phyloP scores from a whole-genome alignment of 2,113 vertebrate genomes.

The Caloenas nicobarica region DNA sequence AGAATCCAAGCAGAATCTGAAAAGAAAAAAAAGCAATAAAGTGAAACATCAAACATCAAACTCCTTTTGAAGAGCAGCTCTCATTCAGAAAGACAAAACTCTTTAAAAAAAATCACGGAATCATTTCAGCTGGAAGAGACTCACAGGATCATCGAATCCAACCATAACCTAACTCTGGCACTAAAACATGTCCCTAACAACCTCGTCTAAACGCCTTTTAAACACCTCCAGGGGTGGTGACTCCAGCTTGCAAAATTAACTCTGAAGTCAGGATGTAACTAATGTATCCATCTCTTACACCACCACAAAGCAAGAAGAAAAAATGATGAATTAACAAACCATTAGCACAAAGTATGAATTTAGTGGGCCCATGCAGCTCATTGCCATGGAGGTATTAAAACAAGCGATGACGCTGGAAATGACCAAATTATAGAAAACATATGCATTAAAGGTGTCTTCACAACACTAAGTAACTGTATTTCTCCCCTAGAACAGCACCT shows the following conservation, averaged over 20 bases:
- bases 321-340: background rate
- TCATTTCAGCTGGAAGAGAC: too few species aligned
- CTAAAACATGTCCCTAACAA: too few species aligned
- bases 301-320: background rate
- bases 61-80: background rate
- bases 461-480: background rate
- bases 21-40: background rate
- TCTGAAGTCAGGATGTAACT: background rate
- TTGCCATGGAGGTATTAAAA: background rate
- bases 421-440: background rate
- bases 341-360: background rate
- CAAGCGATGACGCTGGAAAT: background rate
- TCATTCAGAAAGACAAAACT: background rate
- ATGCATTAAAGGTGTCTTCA: background rate
- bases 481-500: background rate
- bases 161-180: too few species aligned
- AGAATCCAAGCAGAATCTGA: slow-evolving; percentile 97
- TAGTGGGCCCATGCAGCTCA: background rate
- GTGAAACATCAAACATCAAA: background rate
- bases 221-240: too few species aligned
- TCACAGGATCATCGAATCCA: too few species aligned
- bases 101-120: background rate
- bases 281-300: background rate
- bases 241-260: background rate
- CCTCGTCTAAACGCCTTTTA: too few species aligned